Evolutionary conservation across 1,140 invertebrate genomes (phyloP).

Genomic region (Heliconius congener): DNA sequence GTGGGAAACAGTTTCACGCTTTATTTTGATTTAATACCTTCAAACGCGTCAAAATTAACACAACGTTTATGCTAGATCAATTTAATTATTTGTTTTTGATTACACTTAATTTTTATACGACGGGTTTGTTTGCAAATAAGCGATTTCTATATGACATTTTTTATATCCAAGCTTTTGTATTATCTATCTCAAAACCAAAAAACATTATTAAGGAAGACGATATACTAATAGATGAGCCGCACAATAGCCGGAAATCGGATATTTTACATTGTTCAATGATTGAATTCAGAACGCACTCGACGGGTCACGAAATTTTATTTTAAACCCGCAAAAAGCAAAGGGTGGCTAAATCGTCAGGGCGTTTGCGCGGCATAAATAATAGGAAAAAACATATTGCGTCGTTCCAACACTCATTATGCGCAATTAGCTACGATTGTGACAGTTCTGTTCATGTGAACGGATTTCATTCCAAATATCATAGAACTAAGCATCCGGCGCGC

Average conservation of each 20-base stretch:
- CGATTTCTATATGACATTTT: too few relatives aligned
- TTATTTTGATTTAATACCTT: conserved; percentile 27
- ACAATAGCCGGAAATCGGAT: conserved; percentile 73
- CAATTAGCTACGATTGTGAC: conserved; percentile 80
- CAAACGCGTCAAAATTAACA: background rate
- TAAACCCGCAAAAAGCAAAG: conserved; percentile 59
- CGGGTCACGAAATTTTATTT: conserved; percentile 79
- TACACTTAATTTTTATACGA: too few relatives aligned
- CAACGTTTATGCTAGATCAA: background rate
- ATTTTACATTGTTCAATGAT: conserved; percentile 59
- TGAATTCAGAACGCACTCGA: conserved; percentile 56
- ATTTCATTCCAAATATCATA: conserved; percentile 54
- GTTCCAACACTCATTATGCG: conserved; percentile 76
- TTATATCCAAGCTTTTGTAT: too few relatives aligned
- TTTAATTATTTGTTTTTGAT: background rate
- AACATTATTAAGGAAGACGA: conserved; percentile 26
- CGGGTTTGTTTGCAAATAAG: too few relatives aligned
- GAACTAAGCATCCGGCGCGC: conserved; percentile 44
- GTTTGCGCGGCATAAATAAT: conserved; percentile 73
- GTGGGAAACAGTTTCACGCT: conserved; percentile 55
- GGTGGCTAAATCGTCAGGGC: conserved; percentile 66
- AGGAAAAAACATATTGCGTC: conserved; percentile 77
- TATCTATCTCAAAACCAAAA: background rate
- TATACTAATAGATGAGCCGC: conserved; percentile 38
- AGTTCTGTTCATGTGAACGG: conserved; percentile 70